phyloP scores from a whole-genome alignment of 2,888 invertebrate genomes.

The Spicauda simplicius region DNA sequence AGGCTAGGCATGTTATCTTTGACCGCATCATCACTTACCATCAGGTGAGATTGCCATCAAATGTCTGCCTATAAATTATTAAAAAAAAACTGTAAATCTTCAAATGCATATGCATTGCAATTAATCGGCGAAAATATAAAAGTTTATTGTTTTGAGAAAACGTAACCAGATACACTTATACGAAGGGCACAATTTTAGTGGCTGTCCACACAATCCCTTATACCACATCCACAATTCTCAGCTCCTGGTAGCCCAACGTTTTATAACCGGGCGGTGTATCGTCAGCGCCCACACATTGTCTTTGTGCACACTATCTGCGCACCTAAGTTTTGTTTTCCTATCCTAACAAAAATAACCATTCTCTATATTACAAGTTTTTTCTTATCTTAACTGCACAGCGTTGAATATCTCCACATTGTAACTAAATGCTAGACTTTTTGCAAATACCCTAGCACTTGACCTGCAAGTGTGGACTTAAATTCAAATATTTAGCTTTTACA shows the following conservation, averaged over 20 bases:
- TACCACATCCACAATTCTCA: conserved; percentile 20
- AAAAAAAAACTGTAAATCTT: too few species aligned
- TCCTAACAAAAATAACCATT: conserved; percentile 33
- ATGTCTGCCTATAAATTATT: too few species aligned
- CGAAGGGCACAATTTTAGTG: not conserved
- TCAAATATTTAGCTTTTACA: too few species aligned
- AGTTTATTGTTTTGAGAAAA: too few species aligned
- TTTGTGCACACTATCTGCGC: conserved; percentile 48
- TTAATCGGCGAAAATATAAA: too few species aligned
- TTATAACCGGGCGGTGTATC: conserved; percentile 40
- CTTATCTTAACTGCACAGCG: conserved; percentile 29
- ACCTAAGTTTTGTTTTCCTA: conserved; percentile 45
- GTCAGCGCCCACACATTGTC: conserved; percentile 50
- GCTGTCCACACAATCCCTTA: not conserved
- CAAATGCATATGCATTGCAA: too few species aligned
- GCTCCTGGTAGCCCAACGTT: conserved; percentile 27
- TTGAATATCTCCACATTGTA: conserved; percentile 22
- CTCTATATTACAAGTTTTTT: conserved; percentile 33
- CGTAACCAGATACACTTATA: too few species aligned
- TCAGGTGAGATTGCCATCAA: too few species aligned
- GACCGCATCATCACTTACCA: too few species aligned
- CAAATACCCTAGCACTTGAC: not conserved
- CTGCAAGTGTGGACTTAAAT: too few species aligned
- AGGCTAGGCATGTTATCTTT: too few species aligned
- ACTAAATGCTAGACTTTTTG: not conserved